Evolutionary conservation across 2,888 invertebrate genomes (phyloP).

Genomic region (Rapana venosa): DNA sequence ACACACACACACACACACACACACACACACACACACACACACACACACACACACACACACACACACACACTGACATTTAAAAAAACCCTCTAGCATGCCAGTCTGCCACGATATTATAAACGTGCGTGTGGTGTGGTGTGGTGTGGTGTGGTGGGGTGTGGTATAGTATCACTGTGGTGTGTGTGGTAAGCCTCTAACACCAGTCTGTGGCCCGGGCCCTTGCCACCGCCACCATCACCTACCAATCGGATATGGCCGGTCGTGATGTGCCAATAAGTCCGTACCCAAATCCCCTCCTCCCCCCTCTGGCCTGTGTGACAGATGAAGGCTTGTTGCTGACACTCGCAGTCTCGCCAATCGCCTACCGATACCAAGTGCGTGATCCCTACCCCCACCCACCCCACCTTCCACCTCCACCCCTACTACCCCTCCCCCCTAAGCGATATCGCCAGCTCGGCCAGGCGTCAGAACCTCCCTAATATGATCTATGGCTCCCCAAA

Average conservation of each 20-base stretch:
- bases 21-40: no score
- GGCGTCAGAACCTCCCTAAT: constrained; percentile 37
- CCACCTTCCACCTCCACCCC: no score
- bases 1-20: no score
- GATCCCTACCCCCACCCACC: background rate
- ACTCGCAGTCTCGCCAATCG: constrained; percentile 37
- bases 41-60: background rate
- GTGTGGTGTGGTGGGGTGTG: no score
- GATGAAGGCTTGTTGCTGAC: constrained; percentile 28
- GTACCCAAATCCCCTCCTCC: constrained; percentile 23
- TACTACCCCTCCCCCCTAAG: background rate
- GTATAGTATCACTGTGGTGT: no score
- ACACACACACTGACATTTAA: background rate
- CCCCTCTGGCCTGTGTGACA: constrained; percentile 31
- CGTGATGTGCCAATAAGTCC: constrained; percentile 33
- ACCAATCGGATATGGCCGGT: constrained; percentile 36
- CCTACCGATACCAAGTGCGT: constrained; percentile 24
- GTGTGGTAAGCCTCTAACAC: background rate
- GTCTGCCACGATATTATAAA: background rate
- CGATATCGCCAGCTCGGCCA: constrained; percentile 9
- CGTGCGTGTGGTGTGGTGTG: no score
- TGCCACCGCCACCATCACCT: no score
- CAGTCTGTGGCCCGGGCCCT: background rate
- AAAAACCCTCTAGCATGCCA: constrained; percentile 28
- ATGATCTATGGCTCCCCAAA: constrained; percentile 36